Evolutionary conservation across 2,888 invertebrate genomes (phyloP), one percentile per base, ranked within the genome.

Genomic region (Tetragnatha montana): DNA sequence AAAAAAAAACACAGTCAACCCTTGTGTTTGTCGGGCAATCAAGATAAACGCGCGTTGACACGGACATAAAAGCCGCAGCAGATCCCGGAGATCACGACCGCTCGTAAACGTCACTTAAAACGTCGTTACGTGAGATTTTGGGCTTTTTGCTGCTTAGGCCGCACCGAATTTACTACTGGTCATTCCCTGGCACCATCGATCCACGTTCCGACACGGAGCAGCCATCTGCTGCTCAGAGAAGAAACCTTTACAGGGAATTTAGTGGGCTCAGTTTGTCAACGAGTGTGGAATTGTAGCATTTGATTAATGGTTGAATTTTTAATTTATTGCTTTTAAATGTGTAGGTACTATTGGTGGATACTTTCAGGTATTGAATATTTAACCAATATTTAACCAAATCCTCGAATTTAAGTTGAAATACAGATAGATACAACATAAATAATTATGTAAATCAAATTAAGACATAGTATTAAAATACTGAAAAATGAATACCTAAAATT

Each of bases 81-180:
- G 71, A 78, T 78, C 78, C 78, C 47, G 8, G 35, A 22, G 78
- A 85, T 85, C 71, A 51, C 70, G 68, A 81, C 49, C 49, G 22
- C 14, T 69, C 82, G 76, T 88, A 76, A 82, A 76, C 68, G 87
- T 88, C 87, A 76, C 81, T 88, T 88, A 88, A 88, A 82, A 76
- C 69, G 78, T 82, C 87, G 81, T 88, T 87, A 50, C 35, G 50
- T 69, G 51, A 69, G 86, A 86, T 87, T 81, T 35, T 69, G 70
- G 78, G 75, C 73, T 60, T 78, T 76, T 49, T 35, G 79, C 60
- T 47, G 49, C 35, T 14, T 60, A 17, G 70, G 17, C n/a, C 21
- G 73, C 82, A 21, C 78, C 21, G 76, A 82, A 81, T 88, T 82
- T 82, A 88, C 81, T 70, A 82, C 71, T 76, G 87, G 87, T 51